Evolutionary conservation across 2,888 invertebrate genomes (phyloP).

Genomic region (Drosophila parthenogenetica): DNA sequence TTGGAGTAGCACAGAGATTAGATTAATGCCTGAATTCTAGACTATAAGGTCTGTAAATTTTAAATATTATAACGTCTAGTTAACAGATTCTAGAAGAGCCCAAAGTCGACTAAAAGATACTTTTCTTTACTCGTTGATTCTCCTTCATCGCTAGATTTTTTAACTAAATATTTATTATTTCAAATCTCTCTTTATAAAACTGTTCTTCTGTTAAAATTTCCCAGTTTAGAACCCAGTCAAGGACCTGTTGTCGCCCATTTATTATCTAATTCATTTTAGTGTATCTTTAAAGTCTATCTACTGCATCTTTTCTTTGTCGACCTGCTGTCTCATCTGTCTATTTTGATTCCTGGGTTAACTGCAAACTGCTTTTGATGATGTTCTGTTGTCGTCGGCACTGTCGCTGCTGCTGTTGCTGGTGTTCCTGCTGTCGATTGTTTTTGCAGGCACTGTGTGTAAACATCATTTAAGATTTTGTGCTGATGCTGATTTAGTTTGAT

Average conservation of each 20-base stretch:
- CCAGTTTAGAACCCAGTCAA: too few relatives aligned
- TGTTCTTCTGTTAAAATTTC: too few relatives aligned
- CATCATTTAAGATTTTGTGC: constrained; percentile 67
- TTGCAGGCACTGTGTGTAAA: constrained; percentile 54
- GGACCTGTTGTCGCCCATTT: not conserved
- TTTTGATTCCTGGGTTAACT: constrained; percentile 6
- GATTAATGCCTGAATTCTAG: not conserved
- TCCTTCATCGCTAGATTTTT: too few relatives aligned
- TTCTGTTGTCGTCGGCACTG: constrained; percentile 25
- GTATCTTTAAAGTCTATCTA: not conserved
- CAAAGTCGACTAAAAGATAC: too few relatives aligned
- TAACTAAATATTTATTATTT: too few relatives aligned
- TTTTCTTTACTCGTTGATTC: too few relatives aligned
- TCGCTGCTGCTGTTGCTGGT: constrained; percentile 29
- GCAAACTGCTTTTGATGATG: constrained; percentile 47
- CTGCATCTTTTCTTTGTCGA: not conserved
- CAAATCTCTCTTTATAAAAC: too few relatives aligned
- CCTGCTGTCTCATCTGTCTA: constrained; percentile 10
- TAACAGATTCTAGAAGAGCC: too few relatives aligned
- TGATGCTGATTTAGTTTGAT: constrained; percentile 72
- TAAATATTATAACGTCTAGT: too few relatives aligned
- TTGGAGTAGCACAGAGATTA: constrained; percentile 8
- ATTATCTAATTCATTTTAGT: not conserved
- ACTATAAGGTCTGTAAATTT: not conserved
- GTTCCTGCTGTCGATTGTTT: constrained; percentile 50